Percentiles rank a stretch among this genome's conserved stretches.
phyloP scores from a whole-genome alignment of 2,113 vertebrate species.

The Ciconia maguari region DNA sequence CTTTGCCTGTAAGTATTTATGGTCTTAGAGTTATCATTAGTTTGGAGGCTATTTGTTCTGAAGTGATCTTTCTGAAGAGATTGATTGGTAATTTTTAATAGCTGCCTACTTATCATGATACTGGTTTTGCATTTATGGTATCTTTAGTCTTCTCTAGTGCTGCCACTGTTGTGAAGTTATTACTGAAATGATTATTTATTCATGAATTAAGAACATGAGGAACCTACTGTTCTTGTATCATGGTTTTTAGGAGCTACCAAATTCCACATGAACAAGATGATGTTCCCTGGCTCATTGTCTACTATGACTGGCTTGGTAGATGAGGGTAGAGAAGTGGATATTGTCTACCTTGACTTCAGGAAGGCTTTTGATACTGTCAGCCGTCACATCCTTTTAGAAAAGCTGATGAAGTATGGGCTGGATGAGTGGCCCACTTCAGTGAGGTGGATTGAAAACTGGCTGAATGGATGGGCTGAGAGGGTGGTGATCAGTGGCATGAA shows the following conservation, averaged over 20 bases:
- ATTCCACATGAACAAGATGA: neutral
- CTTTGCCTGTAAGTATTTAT: neutral
- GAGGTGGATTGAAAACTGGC: neutral
- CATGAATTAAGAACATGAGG: neutral
- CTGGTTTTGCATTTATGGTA: neutral
- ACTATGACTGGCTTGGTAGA: neutral
- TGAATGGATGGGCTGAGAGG: neutral
- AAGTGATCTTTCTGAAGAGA: neutral
- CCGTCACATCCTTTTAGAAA: neutral
- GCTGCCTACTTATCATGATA: neutral
- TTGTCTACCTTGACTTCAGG: neutral
- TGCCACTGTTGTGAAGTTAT: neutral
- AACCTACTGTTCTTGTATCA: neutral
- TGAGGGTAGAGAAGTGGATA: neutral
- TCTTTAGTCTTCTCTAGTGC: neutral
- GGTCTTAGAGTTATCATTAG: neutral
- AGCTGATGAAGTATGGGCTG: neutral
- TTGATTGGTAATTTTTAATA: neutral
- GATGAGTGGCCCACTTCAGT: neutral
- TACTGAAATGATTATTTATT: neutral
- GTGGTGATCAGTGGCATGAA: neutral
- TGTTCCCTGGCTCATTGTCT: neutral
- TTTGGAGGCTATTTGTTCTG: neutral
- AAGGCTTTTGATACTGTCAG: neutral
- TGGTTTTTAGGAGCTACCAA: neutral